Conservation (phyloP, 2,113 vertebrate species). For the Nyctibius bracteatus region DNA sequence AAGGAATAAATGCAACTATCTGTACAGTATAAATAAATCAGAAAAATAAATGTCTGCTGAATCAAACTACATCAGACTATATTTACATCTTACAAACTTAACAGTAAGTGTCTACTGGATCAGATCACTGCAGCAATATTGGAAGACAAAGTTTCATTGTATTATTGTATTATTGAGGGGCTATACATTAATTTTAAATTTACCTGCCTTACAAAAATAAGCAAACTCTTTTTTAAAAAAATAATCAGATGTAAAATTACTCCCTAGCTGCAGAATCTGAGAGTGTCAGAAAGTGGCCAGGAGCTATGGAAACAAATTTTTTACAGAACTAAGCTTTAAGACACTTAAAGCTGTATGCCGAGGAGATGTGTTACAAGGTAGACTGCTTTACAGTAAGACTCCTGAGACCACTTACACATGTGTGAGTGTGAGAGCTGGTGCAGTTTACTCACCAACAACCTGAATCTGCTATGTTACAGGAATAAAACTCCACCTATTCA, state of each 20-base stretch:
- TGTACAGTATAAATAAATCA: background rate
- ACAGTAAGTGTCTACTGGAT: background rate
- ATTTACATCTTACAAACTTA: background rate
- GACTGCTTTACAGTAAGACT: background rate
- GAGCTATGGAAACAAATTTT: conserved; percentile 15
- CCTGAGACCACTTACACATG: background rate
- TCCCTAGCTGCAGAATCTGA: conserved; percentile 11
- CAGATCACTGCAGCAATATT: background rate
- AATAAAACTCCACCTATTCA: background rate
- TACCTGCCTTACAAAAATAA: conserved; percentile 31
- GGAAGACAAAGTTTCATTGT: conserved; percentile 25
- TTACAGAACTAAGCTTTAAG: conserved; percentile 13
- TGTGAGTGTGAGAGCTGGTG: conserved; percentile 38
- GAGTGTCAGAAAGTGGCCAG: conserved; percentile 18
- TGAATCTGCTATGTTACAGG: background rate
- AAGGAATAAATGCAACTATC: background rate
- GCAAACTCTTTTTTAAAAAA: background rate
- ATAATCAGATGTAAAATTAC: background rate
- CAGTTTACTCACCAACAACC: background rate
- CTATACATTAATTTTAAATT: background rate
- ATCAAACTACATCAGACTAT: background rate
- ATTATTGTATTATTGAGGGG: background rate
- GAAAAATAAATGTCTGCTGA: background rate
- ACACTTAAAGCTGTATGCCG: background rate
- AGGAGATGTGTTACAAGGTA: conserved; percentile 26